phyloP scores from a whole-genome alignment of 2,113 vertebrate species.

The Siphamia tubifer region DNA sequence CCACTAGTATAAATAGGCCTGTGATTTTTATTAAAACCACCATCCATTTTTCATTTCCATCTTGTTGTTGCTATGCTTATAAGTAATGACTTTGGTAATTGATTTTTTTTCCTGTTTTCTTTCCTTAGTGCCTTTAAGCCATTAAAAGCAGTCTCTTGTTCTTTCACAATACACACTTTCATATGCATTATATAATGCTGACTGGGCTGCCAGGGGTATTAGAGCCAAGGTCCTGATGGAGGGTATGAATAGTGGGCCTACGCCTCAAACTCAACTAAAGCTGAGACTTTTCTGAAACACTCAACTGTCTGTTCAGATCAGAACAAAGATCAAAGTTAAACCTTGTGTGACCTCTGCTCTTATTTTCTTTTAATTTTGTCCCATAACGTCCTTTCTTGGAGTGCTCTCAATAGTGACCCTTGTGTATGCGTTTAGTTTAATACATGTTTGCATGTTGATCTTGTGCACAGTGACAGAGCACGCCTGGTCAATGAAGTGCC shows the following conservation, averaged over 20 bases:
- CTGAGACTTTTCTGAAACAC: slow-evolving; percentile 62
- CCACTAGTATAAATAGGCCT: slow-evolving; percentile 20
- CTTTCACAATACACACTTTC: slow-evolving; percentile 53
- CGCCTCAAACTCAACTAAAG: slow-evolving; percentile 43
- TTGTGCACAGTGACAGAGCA: slow-evolving; percentile 8
- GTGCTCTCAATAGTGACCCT: background rate
- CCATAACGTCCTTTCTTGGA: slow-evolving; percentile 7
- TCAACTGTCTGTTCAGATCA: slow-evolving; percentile 43
- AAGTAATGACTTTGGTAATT: slow-evolving; percentile 20
- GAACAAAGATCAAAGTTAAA: slow-evolving; percentile 38
- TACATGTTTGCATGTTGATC: background rate
- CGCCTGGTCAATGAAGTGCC: slow-evolving; percentile 4
- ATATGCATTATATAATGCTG: slow-evolving; percentile 68
- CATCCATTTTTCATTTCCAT: slow-evolving; percentile 1
- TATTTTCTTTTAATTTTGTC: slow-evolving; percentile 52
- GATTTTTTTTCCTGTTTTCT: slow-evolving; percentile 42
- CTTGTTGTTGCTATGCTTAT: background rate
- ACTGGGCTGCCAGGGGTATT: slow-evolving; percentile 50
- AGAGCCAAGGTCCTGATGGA: slow-evolving; percentile 62
- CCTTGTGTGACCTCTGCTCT: background rate
- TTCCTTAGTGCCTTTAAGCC: slow-evolving; percentile 43
- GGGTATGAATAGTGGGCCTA: slow-evolving; percentile 44
- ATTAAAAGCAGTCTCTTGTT: slow-evolving; percentile 48
- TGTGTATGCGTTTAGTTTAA: slow-evolving; percentile 7
- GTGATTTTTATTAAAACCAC: slow-evolving; percentile 12